Conservation (phyloP, 2,888 invertebrate species). For the Bugula neritina region DNA sequence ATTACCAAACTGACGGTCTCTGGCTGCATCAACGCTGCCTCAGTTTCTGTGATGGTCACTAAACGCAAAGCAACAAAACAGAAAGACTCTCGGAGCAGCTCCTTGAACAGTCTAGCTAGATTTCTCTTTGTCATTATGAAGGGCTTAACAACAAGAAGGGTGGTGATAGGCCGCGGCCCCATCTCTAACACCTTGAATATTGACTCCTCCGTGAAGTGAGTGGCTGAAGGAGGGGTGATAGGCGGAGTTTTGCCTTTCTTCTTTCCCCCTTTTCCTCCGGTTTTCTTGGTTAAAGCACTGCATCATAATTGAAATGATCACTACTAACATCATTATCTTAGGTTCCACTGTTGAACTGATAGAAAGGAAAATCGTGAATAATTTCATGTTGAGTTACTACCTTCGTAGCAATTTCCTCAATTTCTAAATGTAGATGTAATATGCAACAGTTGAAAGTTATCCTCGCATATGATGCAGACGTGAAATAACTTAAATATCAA, state of each 20-base stretch:
- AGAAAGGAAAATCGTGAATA: no score
- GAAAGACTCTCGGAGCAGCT: conserved; percentile 42
- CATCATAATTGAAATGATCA: no score
- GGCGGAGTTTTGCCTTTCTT: conserved; percentile 5
- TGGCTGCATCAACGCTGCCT: conserved; percentile 34
- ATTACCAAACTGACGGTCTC: conserved; percentile 22
- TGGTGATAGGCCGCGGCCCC: conserved; percentile 40
- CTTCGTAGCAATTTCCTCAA: no score
- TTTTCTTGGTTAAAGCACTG: neutral
- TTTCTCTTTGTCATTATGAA: conserved; percentile 36
- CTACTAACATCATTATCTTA: no score
- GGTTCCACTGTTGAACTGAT: no score
- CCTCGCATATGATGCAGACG: no score
- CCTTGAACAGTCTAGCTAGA: conserved; percentile 41
- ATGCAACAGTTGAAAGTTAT: no score
- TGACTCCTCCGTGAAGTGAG: conserved; percentile 33
- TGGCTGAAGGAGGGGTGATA: neutral
- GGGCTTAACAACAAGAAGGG: conserved; percentile 44
- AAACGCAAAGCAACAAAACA: conserved; percentile 38
- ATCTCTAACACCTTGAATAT: conserved; percentile 41
- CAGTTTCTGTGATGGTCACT: conserved; percentile 32
- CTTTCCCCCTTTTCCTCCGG: neutral
- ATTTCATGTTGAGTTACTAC: no score
- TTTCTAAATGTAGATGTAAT: no score
- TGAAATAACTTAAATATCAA: no score